Evolutionary conservation across 2,888 invertebrate genomes (phyloP).

Genomic region (Petrophora chlorosata): DNA sequence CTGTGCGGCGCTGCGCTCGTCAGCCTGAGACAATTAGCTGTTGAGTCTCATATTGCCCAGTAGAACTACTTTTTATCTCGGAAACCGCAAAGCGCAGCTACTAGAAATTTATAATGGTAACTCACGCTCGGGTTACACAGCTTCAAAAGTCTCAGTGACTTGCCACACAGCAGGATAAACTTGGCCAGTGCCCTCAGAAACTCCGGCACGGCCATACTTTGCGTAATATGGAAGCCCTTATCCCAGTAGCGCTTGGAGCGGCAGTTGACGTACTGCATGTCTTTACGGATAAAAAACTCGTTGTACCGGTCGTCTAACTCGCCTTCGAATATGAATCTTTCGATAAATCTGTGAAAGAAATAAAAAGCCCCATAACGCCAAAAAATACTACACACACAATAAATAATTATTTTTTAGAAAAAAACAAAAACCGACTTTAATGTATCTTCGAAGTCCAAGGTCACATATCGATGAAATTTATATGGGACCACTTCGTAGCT

Average conservation of each 20-base stretch:
- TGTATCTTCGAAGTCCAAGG: no score
- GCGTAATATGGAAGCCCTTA: slow-evolving; percentile 82
- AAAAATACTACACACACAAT: no score
- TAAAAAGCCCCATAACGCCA: no score
- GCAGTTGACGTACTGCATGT: slow-evolving; percentile 85
- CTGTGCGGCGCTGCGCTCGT: no score
- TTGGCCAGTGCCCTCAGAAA: slow-evolving; percentile 86
- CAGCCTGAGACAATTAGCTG: no score
- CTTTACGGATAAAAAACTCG: slow-evolving; percentile 92
- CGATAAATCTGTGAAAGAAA: slow-evolving; percentile 85
- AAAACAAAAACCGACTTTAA: no score
- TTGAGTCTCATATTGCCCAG: no score
- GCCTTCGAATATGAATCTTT: slow-evolving; percentile 94
- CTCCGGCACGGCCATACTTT: slow-evolving; percentile 85
- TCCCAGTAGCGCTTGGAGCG: slow-evolving; percentile 87
- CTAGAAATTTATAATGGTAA: slow-evolving; percentile 29
- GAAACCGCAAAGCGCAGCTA: neutral
- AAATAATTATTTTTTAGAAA: no score
- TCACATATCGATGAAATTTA: no score
- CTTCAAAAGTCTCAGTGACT: slow-evolving; percentile 88
- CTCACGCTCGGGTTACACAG: slow-evolving; percentile 87
- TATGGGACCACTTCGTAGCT: no score
- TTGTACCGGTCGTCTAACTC: slow-evolving; percentile 90
- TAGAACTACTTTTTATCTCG: no score
- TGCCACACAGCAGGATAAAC: slow-evolving; percentile 89